Base-by-base conservation (phyloP, 2,797 vertebrate species). In the Danio choprae region DNA sequence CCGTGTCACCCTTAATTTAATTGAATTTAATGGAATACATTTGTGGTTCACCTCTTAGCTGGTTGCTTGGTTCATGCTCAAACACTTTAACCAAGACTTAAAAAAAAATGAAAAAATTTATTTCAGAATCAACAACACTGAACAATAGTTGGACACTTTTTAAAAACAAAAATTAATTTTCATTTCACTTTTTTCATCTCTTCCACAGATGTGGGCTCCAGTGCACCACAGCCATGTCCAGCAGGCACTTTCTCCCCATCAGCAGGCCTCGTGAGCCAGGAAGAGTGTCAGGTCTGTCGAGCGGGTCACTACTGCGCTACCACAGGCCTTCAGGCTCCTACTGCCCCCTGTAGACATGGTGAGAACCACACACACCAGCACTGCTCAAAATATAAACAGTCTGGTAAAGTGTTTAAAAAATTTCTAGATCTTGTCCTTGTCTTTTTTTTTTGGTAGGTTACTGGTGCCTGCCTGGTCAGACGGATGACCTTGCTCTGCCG, bases 341-440 rank as follows among this genome's bases (percentile, higher is more conserved):
- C 92, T 4, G 95, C 95, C 74, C 91, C 91, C 77, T 99, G 97
- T 86, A 88, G 89, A 74, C 88, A 91, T 90, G 96, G 96, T 97
- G 80, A 92, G 82, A 80, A 53, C 58, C 51, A 8, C 22, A 59
- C 56, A 71, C 29, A 29, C 11, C 11, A 20, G 20, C 44, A 58
- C 5, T 50, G 44, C 22, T 4, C 41, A 59, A 50, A 70, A 60
- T n/a, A 51, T 70, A 40, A 11, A 20, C 10, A 70, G 48, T 18
- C 48, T 71, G 40, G 15, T 16, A 48, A 67, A 68, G 3, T 43
- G 58, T 74, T 22, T 38, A 40, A 51, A 63, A 29, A 20, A 56
- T 74, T 83, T 58, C 9, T 38, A 50, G 10, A 53, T 50, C 38
- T 73, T 79, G 77, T 67, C 38, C 79, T 56, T 80, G 63, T 82